Percentiles rank a stretch among this genome's conserved stretches.
Evolutionary conservation across 2,888 invertebrate species (phyloP).

Genomic region (Agelastica alni): DNA sequence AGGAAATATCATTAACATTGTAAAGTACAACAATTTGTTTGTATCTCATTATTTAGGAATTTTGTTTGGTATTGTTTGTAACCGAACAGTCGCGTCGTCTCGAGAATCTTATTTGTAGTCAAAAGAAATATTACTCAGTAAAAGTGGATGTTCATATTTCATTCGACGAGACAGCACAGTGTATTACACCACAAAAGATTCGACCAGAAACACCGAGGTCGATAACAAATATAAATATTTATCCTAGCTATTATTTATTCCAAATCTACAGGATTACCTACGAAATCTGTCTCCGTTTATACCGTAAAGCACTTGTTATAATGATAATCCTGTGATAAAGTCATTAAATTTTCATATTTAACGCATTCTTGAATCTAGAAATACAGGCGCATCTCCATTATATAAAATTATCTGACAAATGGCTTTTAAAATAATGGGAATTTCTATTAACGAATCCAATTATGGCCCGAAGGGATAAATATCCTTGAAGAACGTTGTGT

Average conservation of each 20-base stretch:
- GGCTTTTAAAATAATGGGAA: constrained; percentile 23
- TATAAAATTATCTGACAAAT: constrained; percentile 27
- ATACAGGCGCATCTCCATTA: constrained; percentile 23
- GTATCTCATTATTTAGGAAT: no score
- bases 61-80: no score
- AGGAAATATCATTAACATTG: no score
- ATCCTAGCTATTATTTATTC: neutral
- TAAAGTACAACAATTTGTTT: no score
- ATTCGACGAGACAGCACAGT: no score
- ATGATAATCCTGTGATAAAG: constrained; percentile 25
- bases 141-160: no score
- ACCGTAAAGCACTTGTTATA: constrained; percentile 8
- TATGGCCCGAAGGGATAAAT: constrained; percentile 11
- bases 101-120: no score
- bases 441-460: constrained; percentile 25
- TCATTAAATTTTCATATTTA: constrained; percentile 23
- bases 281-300: neutral
- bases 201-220: neutral
- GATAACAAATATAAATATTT: neutral
- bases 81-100: no score
- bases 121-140: no score
- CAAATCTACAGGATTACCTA: neutral
- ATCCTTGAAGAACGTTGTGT: constrained; percentile 7
- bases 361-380: constrained; percentile 18
- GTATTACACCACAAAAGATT: no score